Evolutionary conservation across 1,140 invertebrate genomes (phyloP), one percentile per base, ranked within the genome.

Genomic region (Drosophila rhopaloa): DNA sequence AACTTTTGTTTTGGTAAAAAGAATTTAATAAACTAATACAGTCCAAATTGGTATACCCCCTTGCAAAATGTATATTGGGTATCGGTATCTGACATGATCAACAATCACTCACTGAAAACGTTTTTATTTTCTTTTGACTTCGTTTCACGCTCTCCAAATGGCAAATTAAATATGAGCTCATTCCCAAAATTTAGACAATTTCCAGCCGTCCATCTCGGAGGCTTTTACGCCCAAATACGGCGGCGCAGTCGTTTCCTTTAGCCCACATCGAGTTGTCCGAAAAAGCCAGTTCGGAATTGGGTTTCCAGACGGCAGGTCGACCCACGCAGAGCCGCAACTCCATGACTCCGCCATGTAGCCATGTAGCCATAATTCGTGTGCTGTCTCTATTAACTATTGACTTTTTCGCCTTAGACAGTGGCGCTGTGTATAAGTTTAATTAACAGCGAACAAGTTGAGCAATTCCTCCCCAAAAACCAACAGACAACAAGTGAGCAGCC

Each of bases 151-250:
- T 76, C 80, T 66, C 70, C 59, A 63, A 79, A 60, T 61, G 58
- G 57, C 51, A 38, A 75, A 62, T 63, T 58, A 63, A 57, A 79
- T 66, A 79, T 88, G 83, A 83, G 79, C 80, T 88, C 84, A 82
- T 82, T 85, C 72, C 67, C 81, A 67, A 63, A 79, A 62, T 74
- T 78, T 74, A 70, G 75, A 78, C 73, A 76, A 68, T 68, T 76
- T 71, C 38, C 41, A 67, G 47, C 50, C 37, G 72, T 67, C 73
- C 74, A 82, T 80, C 50, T 58, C 46, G 60, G 47, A 51, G 75
- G 63, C 76, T 88, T 88, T 89, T 80, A 88, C 83, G 79, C 83
- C 83, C 83, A 88, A 89, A 89, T 83, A 80, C 63, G 83, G 56
- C 47, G 60, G 27, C 53, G 40, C 29, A 32, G 76, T 37, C 63